Conservation (phyloP, 2,888 invertebrate genomes). For the Plemyria rubiginata region DNA sequence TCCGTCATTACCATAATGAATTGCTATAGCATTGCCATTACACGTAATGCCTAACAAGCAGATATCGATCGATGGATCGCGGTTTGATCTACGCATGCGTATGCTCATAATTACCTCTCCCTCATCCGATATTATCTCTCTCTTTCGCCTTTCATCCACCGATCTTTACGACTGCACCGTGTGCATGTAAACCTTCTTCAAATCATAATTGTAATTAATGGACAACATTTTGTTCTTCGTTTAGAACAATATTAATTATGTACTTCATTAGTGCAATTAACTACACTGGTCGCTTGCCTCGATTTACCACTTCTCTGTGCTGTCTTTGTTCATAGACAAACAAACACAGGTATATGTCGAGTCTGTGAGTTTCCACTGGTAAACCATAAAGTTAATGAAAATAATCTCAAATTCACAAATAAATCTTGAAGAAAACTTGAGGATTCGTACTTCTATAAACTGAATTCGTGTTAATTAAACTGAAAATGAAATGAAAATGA, state of each 20-base stretch:
- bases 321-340: neutral
- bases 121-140: slow-evolving; percentile 12
- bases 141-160: slow-evolving; percentile 73
- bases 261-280: slow-evolving; percentile 71
- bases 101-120: slow-evolving; percentile 76
- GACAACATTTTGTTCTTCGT: slow-evolving; percentile 57
- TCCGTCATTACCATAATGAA: slow-evolving; percentile 56
- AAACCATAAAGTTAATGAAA: too few species aligned
- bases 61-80: slow-evolving; percentile 75
- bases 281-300: slow-evolving; percentile 42
- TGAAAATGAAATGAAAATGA: too few species aligned
- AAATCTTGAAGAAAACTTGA: too few species aligned
- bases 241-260: slow-evolving; percentile 32
- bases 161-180: slow-evolving; percentile 75
- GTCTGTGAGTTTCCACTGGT: neutral
- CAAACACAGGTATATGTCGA: neutral
- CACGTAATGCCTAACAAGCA: slow-evolving; percentile 62
- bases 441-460: too few species aligned
- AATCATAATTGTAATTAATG: slow-evolving; percentile 82
- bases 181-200: slow-evolving; percentile 64
- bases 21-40: slow-evolving; percentile 57
- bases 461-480: too few species aligned
- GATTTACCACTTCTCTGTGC: slow-evolving; percentile 1
- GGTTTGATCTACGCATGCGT: slow-evolving; percentile 83
- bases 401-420: too few species aligned